phyloP scores from a whole-genome alignment of 2,797 vertebrate genomes.

The Lithobates sylvaticus region DNA sequence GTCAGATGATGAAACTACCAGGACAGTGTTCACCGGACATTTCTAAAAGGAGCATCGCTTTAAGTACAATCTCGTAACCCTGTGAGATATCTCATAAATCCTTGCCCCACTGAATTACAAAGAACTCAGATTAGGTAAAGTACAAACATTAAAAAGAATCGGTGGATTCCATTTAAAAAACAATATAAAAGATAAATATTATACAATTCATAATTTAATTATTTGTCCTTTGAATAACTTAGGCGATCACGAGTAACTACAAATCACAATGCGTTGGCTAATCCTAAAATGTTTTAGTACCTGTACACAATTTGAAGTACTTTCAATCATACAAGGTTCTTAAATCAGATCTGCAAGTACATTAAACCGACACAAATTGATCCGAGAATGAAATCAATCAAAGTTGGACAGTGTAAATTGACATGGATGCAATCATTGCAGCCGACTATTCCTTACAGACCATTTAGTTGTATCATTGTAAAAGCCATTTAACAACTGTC shows the following conservation, averaged over 20 bases:
- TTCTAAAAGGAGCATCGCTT: too few species aligned
- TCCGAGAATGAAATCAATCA: conserved; percentile 63
- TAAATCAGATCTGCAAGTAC: conserved; percentile 20
- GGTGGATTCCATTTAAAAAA: too few species aligned
- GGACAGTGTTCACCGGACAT: too few species aligned
- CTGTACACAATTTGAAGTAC: neutral
- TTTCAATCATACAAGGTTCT: neutral
- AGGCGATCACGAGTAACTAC: neutral
- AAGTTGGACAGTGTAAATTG: conserved; percentile 53
- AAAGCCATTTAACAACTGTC: conserved; percentile 62
- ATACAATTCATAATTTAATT: neutral
- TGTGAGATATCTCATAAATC: too few species aligned
- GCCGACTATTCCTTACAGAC: conserved; percentile 61
- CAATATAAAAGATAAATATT: too few species aligned
- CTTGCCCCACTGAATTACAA: too few species aligned
- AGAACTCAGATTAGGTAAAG: too few species aligned
- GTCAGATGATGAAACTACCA: too few species aligned
- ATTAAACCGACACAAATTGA: conserved; percentile 60
- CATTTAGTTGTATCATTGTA: conserved; percentile 65
- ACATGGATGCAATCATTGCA: conserved; percentile 64
- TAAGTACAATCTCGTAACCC: too few species aligned
- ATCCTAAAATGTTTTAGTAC: neutral
- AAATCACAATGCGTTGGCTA: neutral
- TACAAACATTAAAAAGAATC: too few species aligned
- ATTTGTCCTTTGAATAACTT: neutral